phyloP scores from a whole-genome alignment of 2,888 invertebrate species.

The Amaurobius ferox region DNA sequence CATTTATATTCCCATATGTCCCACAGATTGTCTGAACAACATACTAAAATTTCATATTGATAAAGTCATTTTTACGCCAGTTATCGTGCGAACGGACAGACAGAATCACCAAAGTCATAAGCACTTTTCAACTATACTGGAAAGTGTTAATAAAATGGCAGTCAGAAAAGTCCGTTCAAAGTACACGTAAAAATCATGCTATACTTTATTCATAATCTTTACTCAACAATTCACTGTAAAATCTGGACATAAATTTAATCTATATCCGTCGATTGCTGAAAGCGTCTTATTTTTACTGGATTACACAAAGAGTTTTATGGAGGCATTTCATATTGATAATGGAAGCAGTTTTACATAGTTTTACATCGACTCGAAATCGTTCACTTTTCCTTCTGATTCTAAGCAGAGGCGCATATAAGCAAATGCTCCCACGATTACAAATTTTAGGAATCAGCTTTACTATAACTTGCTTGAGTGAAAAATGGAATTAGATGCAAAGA shows the following conservation, averaged over 20 bases:
- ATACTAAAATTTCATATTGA: too few relatives aligned
- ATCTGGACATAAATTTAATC: constrained; percentile 3
- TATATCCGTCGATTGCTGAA: background rate
- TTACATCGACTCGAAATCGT: background rate
- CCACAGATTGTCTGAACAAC: too few relatives aligned
- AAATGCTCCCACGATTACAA: background rate
- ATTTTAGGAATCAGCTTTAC: constrained; percentile 10
- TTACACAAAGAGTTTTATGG: constrained; percentile 1
- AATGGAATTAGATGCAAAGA: background rate
- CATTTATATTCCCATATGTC: too few relatives aligned
- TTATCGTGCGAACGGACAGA: too few relatives aligned
- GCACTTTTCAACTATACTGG: too few relatives aligned
- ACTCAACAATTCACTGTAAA: background rate
- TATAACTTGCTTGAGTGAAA: background rate
- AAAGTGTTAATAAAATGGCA: too few relatives aligned
- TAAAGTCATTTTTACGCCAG: too few relatives aligned
- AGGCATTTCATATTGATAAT: background rate
- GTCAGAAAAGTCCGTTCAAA: too few relatives aligned
- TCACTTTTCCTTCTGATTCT: background rate
- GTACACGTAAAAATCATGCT: too few relatives aligned
- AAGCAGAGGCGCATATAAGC: background rate
- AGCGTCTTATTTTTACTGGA: constrained; percentile 12
- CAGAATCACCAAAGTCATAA: too few relatives aligned
- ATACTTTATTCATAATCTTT: background rate
- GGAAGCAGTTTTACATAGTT: background rate